Evolutionary conservation across 1,140 invertebrate species (phyloP), one percentile per base, ranked within the genome.

Genomic region (Zaprionus ghesquierei): DNA sequence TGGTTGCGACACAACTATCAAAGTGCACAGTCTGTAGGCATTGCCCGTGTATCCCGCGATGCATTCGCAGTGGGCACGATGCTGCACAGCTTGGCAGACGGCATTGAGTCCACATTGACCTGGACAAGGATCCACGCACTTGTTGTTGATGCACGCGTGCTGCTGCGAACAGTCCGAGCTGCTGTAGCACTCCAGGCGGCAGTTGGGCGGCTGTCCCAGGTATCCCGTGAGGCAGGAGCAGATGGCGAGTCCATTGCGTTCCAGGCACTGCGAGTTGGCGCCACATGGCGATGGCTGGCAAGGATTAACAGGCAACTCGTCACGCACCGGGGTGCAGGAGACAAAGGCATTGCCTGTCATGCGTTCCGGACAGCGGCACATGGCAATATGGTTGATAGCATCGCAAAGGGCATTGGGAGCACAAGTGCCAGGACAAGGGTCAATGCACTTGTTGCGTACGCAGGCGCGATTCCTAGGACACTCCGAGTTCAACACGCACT

Each of bases 51-150:
- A 96, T 46, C 95, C 95, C 53, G 93, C 89, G 50, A 94, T 94
- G 87, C 96, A 97, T 35, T 94, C 94, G 82, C 97, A 97, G 31
- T 94, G 93, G 50, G 95, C 96, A 25, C 95, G 93, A 84, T 97
- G 95, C 68, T 95, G 94, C 69, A 94, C 93, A 1, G 95, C 95
- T 22, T 94, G 94, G 85, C 96, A 97, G 66, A 95, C 93, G 6
- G 96, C 96, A 72, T 95, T 93, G 12, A 94, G 89, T 41, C 96
- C 96, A 92, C 97, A 98, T 12, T 94, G 94, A 61, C 95, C 95
- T 12, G 94, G 93, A 71, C 96, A 97, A n/a, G 96, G 96, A 89
- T 97, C 95, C 33, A 94, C 93, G 86, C 96, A 97, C 92, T 96
- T 96, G 80, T 96, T 94, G 91, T 96, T 95, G 18, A 96, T 93